Conservation (phyloP, 2,888 invertebrate species). For the Drosophila buzzatii region DNA sequence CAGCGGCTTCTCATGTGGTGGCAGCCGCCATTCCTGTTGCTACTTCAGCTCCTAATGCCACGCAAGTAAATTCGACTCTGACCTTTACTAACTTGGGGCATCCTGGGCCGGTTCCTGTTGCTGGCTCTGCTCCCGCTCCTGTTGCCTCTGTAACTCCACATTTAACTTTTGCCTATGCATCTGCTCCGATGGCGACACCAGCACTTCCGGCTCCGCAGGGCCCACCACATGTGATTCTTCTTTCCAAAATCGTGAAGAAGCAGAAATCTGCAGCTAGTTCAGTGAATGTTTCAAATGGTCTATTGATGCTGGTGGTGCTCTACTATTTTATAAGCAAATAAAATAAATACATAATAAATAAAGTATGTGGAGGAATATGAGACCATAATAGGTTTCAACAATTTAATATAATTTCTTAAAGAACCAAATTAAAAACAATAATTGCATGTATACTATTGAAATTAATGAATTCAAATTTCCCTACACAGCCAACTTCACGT, state of each 20-base stretch:
- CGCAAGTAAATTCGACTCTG: conserved; percentile 4
- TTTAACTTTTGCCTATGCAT: conserved; percentile 22
- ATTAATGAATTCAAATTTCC: not conserved
- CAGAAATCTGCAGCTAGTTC: conserved; percentile 31
- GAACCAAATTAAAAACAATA: not conserved
- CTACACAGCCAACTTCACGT: not conserved
- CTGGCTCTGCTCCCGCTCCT: not conserved
- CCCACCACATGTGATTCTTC: conserved; percentile 29
- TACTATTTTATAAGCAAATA: conserved; percentile 25
- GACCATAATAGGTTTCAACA: rapidly evolving
- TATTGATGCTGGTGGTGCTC: conserved; percentile 31
- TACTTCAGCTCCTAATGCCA: conserved; percentile 14
- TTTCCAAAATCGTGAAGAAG: conserved; percentile 48
- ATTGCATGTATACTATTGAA: not conserved
- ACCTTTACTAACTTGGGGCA: not conserved
- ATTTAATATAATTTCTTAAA: too few relatives aligned
- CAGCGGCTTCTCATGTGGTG: not conserved
- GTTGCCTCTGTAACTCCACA: not conserved
- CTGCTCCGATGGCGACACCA: conserved; percentile 1
- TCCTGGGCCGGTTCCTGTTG: not conserved
- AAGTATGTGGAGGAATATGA: not conserved
- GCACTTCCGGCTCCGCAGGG: conserved; percentile 10
- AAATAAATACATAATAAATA: not conserved
- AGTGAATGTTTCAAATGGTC: conserved; percentile 21
- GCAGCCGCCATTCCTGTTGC: conserved; percentile 6